These are phyloP conservation scores for Botia almorhae DNA, from an alignment of 2,797 vertebrate genomes.

Conservation along the genomic window DNA sequence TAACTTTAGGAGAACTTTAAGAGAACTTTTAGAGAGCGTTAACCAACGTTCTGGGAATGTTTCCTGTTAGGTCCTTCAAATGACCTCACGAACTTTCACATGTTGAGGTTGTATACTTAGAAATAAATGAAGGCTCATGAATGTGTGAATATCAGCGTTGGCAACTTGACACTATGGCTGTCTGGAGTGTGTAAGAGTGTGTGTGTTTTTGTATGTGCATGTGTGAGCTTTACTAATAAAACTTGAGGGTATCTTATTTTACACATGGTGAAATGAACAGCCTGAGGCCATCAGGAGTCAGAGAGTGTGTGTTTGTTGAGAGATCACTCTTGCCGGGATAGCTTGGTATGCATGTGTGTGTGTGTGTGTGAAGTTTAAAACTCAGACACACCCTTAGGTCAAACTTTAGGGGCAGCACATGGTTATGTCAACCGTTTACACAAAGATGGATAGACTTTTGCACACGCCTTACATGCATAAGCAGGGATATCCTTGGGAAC, in stretches of 20 bases:
- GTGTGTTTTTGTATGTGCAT: constrained; percentile 9
- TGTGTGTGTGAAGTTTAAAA: constrained; percentile 23
- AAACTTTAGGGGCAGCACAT: constrained; percentile 42
- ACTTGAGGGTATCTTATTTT: constrained; percentile 49
- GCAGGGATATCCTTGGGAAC: background rate
- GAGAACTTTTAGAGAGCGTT: no score
- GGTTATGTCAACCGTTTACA: constrained; percentile 23
- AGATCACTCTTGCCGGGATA: constrained; percentile 13
- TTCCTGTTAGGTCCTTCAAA: no score
- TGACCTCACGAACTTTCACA: background rate
- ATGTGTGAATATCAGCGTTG: background rate
- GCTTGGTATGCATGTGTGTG: constrained; percentile 29
- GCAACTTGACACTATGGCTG: constrained; percentile 1
- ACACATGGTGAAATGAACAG: constrained; percentile 42
- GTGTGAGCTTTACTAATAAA: constrained; percentile 30
- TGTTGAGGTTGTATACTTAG: background rate
- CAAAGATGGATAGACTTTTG: constrained; percentile 28
- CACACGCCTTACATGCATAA: constrained; percentile 28
- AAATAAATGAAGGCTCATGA: constrained; percentile 2
- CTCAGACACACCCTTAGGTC: constrained; percentile 49
- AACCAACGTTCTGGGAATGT: no score
- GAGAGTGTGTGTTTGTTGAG: constrained; percentile 26
- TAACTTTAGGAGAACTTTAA: no score
- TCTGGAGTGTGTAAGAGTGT: background rate
- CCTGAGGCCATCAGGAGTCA: constrained; percentile 45